Conservation (phyloP, 2,113 vertebrate genomes). For the Pseudopipra pipra region DNA sequence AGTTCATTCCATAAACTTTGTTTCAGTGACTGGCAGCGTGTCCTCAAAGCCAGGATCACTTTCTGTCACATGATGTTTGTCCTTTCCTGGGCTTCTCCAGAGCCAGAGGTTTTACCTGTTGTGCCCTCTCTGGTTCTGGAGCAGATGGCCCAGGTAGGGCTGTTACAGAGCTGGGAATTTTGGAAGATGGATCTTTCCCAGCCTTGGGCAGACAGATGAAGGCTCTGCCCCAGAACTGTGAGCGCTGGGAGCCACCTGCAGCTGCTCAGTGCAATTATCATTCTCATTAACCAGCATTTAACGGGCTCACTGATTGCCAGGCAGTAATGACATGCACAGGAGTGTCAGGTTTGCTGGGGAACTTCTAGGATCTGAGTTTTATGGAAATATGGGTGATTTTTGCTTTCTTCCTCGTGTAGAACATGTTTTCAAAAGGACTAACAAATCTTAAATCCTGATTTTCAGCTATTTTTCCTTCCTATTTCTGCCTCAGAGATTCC, state of each 20-base stretch:
- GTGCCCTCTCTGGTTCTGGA: background rate
- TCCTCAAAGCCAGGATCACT: background rate
- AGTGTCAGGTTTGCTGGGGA: background rate
- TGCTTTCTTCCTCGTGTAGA: background rate
- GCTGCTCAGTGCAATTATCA: slow-evolving; percentile 16
- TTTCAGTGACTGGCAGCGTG: background rate
- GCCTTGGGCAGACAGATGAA: background rate
- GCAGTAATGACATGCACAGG: background rate
- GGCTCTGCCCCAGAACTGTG: background rate
- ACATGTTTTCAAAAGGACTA: background rate
- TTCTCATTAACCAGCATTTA: slow-evolving; percentile 24
- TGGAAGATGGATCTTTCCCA: background rate
- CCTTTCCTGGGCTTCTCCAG: background rate
- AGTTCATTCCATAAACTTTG: background rate
- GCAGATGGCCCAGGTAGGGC: background rate
- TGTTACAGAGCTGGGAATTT: background rate
- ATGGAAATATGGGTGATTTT: background rate
- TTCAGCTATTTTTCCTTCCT: background rate
- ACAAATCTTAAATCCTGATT: background rate
- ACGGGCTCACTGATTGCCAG: slow-evolving; percentile 2
- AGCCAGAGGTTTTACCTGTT: rapidly evolving
- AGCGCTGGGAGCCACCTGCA: background rate
- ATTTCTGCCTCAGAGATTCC: background rate
- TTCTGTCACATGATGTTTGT: rapidly evolving
- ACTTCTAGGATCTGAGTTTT: background rate